Percentiles rank a stretch among this genome's conserved stretches.
Evolutionary conservation across 2,797 vertebrate species (phyloP).

Genomic region (Lepus oiostolus): DNA sequence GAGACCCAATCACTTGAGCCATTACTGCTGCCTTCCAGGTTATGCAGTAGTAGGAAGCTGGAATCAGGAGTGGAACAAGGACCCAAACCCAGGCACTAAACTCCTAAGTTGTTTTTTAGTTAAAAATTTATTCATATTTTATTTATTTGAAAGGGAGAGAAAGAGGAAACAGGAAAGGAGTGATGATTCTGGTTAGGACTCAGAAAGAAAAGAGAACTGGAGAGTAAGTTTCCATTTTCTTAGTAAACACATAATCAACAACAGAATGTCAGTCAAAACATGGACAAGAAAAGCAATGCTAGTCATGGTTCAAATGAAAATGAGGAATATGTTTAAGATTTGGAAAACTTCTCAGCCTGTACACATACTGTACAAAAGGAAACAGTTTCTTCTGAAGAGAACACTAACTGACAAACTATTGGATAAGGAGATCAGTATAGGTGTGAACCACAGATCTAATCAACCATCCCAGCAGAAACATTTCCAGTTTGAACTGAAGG

Average conservation of each 20-base stretch:
- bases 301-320: neutral
- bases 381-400: slow-evolving; percentile 35
- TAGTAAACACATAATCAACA: slow-evolving; percentile 26
- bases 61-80: too few species aligned
- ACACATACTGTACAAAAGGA: neutral
- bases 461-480: neutral
- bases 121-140: too few species aligned
- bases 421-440: neutral
- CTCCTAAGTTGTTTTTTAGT: too few species aligned
- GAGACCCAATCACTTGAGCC: too few species aligned
- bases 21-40: too few species aligned
- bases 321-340: neutral
- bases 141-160: too few species aligned
- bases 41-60: too few species aligned
- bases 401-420: neutral
- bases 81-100: too few species aligned
- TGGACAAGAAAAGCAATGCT: neutral
- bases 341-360: slow-evolving; percentile 43
- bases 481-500: neutral
- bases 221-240: slow-evolving; percentile 4
- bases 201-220: neutral
- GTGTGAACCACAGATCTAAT: neutral
- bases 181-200: neutral
- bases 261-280: slow-evolving; percentile 16
- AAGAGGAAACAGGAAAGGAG: too few species aligned